These are phyloP conservation scores for Hirudo medicinalis DNA, from an alignment of 1,140 invertebrate genomes.

Conservation along the genomic window DNA sequence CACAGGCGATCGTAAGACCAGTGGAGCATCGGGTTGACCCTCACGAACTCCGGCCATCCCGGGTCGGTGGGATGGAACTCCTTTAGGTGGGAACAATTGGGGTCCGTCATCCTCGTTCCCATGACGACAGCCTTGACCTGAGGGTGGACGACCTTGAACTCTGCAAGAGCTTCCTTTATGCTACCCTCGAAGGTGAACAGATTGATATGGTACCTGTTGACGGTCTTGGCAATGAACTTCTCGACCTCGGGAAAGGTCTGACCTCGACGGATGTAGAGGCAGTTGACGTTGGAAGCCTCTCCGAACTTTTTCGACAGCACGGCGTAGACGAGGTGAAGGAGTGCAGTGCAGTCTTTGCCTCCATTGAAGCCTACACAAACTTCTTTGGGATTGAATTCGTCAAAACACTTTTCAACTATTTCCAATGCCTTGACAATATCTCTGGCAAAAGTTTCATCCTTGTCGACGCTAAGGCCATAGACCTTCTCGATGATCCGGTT, in stretches of 20 bases:
- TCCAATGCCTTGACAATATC: conserved; percentile 28
- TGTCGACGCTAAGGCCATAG: conserved; percentile 26
- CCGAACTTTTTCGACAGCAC: conserved; percentile 46
- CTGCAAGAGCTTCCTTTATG: conserved; percentile 56
- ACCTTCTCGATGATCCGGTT: conserved; percentile 31
- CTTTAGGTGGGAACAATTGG: conserved; percentile 47
- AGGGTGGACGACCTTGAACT: conserved; percentile 50
- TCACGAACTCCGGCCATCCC: conserved; percentile 71
- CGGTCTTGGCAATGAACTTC: conserved; percentile 59
- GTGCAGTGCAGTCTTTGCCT: conserved; percentile 87
- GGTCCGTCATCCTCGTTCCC: conserved; percentile 73
- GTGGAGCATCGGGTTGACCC: conserved; percentile 72
- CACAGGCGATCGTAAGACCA: conserved; percentile 81
- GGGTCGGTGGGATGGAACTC: conserved; percentile 60
- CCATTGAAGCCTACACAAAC: conserved; percentile 86
- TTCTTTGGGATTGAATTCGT: conserved; percentile 46
- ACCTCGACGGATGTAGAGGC: conserved; percentile 59
- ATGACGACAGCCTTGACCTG: conserved; percentile 68
- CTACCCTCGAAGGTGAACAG: conserved; percentile 39
- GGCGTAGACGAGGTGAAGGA: conserved; percentile 62
- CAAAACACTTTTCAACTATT: conserved; percentile 30
- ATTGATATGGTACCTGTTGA: conserved; percentile 40
- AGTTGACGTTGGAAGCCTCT: conserved; percentile 44
- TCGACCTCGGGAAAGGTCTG: conserved; percentile 75
- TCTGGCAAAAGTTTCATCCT: conserved; percentile 20